Evolutionary conservation across 2,888 invertebrate species (phyloP).

Genomic region (Patella pellucida): DNA sequence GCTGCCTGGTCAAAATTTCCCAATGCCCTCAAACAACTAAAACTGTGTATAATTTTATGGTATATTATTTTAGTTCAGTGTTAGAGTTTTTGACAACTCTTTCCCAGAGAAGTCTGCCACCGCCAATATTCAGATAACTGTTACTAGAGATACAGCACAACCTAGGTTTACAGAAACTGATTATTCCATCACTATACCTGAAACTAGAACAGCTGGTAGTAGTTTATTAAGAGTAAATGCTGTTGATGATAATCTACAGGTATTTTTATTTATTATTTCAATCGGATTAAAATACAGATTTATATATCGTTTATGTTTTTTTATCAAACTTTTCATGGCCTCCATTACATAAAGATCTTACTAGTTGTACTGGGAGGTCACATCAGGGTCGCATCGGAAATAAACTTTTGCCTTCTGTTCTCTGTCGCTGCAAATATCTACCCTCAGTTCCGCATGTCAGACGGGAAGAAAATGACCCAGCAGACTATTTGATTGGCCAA

Average conservation of each 20-base stretch:
- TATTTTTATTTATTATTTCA: constrained; percentile 14
- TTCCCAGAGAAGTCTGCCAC: constrained; percentile 34
- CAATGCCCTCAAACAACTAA: too few species aligned
- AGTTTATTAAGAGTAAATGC: constrained; percentile 48
- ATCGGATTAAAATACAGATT: not conserved
- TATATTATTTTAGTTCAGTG: constrained; percentile 35
- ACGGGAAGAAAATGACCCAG: too few species aligned
- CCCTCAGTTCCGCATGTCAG: too few species aligned
- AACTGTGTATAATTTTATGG: too few species aligned
- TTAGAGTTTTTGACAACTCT: constrained; percentile 55
- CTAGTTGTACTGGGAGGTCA: constrained; percentile 28
- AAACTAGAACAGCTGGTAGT: constrained; percentile 43
- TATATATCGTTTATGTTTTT: not conserved
- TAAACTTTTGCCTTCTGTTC: too few species aligned
- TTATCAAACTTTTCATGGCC: constrained; percentile 28
- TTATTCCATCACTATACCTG: constrained; percentile 44
- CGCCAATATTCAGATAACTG: constrained; percentile 41
- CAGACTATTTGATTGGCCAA: too few species aligned
- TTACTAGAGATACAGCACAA: constrained; percentile 50
- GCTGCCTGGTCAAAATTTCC: too few species aligned
- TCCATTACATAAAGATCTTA: too few species aligned
- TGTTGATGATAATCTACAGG: constrained; percentile 51
- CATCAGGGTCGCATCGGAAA: constrained; percentile 26
- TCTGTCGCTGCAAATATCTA: too few species aligned
- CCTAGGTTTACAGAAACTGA: constrained; percentile 78